Evolutionary conservation across 2,797 vertebrate species (phyloP), one percentile per base, ranked within the genome.

Genomic region (Sebastes elongatus): DNA sequence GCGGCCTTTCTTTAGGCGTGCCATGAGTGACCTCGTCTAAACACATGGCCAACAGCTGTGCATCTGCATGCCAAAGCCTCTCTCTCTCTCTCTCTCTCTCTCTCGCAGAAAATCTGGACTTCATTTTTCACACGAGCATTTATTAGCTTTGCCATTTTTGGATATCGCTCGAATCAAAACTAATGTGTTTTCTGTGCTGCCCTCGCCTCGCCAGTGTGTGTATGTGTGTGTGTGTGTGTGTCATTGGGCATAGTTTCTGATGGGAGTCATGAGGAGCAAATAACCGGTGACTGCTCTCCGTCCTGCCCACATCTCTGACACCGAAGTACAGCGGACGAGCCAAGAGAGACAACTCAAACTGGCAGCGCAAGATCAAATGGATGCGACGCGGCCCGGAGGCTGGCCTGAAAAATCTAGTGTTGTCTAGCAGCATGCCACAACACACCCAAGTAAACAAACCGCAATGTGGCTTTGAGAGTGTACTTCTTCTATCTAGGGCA

Each of bases 101-200:
- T 46, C 38, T 6, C 14, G 0, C 10, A 35, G n/a, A 80, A 88
- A 53, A 88, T 81, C 88, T 87, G 90, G 86, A 64, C 33, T 63
- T 71, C 10, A 80, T 92, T 90, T 84, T 88, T 90, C 85, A 88
- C 82, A 78, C 71, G 65, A 64, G 57, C 82, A 70, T 86, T 89
- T 86, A 87, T 81, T 85, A 81, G 78, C 85, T 74, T 93, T 89
- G 73, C 89, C 92, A 92, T 94, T 94, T 95, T 94, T 91, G 93
- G 94, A 84, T 59, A 86, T 85, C 4, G n/a, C 60, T 82, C 2
- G 52, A 79, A 74, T n/a, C 25, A 63, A 76, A 57, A 49, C 20
- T 1, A 81, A 75, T 77, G 82, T 53, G 79, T 83, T 77, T 81
- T 83, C 52, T 69, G 71, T 2, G 67, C 73, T 66, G 81, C 67